phyloP scores from a whole-genome alignment of 2,797 vertebrate species.

The Acanthis flammea region DNA sequence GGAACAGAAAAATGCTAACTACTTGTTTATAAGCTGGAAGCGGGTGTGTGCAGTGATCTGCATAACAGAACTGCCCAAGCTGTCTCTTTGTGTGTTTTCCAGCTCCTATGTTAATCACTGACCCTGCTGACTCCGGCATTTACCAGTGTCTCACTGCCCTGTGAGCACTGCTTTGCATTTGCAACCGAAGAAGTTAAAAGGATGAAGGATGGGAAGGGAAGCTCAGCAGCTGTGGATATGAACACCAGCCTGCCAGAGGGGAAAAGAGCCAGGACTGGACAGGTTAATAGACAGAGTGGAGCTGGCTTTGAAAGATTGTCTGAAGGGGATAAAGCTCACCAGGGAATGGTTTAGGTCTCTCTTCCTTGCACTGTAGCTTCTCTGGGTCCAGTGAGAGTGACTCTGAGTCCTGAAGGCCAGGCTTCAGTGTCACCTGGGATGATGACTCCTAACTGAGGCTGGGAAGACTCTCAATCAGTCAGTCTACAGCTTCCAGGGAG shows the following conservation, averaged over 20 bases:
- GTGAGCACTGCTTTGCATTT: slow-evolving; percentile 54
- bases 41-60: slow-evolving; percentile 51
- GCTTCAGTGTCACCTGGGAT: not conserved
- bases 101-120: slow-evolving; percentile 68
- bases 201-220: slow-evolving; percentile 32
- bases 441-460: not conserved
- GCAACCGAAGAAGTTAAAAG: slow-evolving; percentile 57
- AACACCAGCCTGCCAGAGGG: not conserved
- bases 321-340: not conserved
- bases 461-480: not conserved
- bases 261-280: not conserved
- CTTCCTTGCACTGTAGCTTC: not conserved
- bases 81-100: slow-evolving; percentile 67
- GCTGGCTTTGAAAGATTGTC: not conserved
- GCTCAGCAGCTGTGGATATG: slow-evolving; percentile 1
- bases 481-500: not conserved
- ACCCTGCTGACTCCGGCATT: slow-evolving; percentile 63
- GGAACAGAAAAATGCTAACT: slow-evolving; percentile 61
- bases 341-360: not conserved
- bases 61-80: slow-evolving; percentile 68
- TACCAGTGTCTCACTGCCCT: slow-evolving; percentile 58
- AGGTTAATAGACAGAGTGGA: not conserved
- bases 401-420: not conserved
- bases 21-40: slow-evolving; percentile 64
- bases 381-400: not conserved